phyloP scores from a whole-genome alignment of 2,797 vertebrate species.

The Onychomys torridus region DNA sequence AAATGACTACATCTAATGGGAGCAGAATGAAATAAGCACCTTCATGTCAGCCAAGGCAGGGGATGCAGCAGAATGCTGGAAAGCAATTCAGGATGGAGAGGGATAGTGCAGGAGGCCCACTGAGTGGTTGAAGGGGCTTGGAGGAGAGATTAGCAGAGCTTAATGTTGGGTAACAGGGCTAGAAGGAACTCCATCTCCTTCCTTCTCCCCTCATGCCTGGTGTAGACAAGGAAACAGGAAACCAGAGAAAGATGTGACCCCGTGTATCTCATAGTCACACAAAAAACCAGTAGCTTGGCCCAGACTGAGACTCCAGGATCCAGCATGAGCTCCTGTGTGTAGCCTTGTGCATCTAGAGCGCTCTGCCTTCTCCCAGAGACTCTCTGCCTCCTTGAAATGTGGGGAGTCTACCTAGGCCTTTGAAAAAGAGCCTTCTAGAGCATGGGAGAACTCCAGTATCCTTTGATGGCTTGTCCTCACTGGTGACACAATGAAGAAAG shows the following conservation, averaged over 20 bases:
- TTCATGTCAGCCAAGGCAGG: constrained; percentile 11
- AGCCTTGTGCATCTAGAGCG: not conserved
- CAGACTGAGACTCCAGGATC: not conserved
- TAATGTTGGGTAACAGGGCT: not conserved
- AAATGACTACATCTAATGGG: not conserved
- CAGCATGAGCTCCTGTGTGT: not conserved
- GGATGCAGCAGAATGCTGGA: not conserved
- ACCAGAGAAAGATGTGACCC: not conserved
- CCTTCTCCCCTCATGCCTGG: not conserved
- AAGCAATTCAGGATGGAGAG: not conserved
- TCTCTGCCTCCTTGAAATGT: not conserved
- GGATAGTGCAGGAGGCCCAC: not conserved
- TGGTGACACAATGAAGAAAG: not conserved
- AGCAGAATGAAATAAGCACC: constrained; percentile 12
- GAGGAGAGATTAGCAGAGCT: constrained; percentile 25
- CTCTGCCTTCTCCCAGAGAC: not conserved
- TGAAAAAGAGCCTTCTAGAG: not conserved
- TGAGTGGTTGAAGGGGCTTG: not conserved
- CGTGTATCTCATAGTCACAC: not conserved
- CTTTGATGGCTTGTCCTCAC: not conserved
- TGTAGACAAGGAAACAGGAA: not conserved
- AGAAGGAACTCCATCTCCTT: not conserved
- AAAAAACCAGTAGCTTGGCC: not conserved
- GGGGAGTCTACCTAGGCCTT: not conserved
- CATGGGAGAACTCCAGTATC: not conserved